Conservation (phyloP, 2,797 vertebrate species). For the Neomorphus geoffroyi region DNA sequence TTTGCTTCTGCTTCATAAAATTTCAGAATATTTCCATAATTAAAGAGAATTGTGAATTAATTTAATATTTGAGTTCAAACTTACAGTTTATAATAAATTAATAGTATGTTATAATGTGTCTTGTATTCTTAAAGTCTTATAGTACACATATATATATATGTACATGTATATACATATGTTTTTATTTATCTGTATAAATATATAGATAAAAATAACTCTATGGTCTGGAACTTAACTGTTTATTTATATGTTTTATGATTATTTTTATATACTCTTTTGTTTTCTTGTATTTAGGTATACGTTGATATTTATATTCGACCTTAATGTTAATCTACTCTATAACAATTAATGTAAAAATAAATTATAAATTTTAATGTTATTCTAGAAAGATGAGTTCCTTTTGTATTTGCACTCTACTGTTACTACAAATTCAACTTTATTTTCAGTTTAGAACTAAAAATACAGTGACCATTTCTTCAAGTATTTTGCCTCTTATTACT, state of each 20-base stretch:
- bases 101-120: neutral
- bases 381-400: neutral
- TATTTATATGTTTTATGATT: neutral
- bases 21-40: neutral
- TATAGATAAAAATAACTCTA: neutral
- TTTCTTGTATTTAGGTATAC: neutral
- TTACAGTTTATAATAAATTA: neutral
- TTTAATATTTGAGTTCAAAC: neutral
- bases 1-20: neutral
- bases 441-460: neutral
- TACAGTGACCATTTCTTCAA: neutral
- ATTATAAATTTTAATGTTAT: neutral
- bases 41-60: neutral
- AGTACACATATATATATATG: neutral
- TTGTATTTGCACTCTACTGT: neutral
- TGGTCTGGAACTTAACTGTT: neutral
- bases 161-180: neutral
- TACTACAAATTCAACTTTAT: neutral
- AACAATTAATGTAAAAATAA: neutral
- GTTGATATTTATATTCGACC: neutral
- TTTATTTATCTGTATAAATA: too few relatives aligned
- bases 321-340: neutral
- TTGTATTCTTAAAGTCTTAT: neutral
- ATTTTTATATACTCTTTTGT: neutral
- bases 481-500: neutral